Percentiles rank a stretch among this genome's conserved stretches.
phyloP scores from a whole-genome alignment of 64 coral and sea anemone species.

The Porites australiensis region DNA sequence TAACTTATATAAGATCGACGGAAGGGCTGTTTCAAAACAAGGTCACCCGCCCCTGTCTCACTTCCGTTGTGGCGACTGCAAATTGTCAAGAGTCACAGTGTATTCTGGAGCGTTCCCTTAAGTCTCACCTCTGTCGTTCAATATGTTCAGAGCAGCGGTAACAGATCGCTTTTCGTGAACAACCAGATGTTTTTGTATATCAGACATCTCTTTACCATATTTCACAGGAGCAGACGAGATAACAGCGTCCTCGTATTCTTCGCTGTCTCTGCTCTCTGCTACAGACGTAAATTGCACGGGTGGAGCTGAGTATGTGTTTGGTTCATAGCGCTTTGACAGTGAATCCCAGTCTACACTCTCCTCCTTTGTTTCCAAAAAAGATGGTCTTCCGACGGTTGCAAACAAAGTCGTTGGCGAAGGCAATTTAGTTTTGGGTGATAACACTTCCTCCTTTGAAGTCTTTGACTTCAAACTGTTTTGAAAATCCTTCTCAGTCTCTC shows the following conservation, averaged over 20 bases:
- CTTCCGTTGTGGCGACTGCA: no score
- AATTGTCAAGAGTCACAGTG: no score
- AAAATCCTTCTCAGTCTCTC: background rate
- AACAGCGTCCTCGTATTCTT: constrained; percentile 80
- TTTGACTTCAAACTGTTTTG: constrained; percentile 12
- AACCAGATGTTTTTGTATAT: constrained; percentile 92
- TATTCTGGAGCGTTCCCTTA: background rate
- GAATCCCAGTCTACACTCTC: constrained; percentile 90
- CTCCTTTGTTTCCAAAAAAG: constrained; percentile 86
- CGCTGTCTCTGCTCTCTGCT: constrained; percentile 63
- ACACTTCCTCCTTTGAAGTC: background rate
- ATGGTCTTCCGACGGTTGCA: constrained; percentile 88
- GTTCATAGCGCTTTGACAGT: constrained; percentile 87
- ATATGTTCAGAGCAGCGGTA: constrained; percentile 8
- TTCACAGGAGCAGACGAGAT: constrained; percentile 87
- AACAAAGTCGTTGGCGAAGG: constrained; percentile 94
- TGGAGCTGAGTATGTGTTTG: constrained; percentile 75
- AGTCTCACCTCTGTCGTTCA: constrained; percentile 41
- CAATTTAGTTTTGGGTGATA: constrained; percentile 61
- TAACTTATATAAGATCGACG: no score
- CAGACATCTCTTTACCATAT: constrained; percentile 91
- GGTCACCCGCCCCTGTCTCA: no score
- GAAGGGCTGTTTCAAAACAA: no score
- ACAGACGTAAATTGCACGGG: constrained; percentile 57
- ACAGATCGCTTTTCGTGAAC: constrained; percentile 88